phyloP scores from a whole-genome alignment of 2,113 vertebrate species.

The human (Homo sapiens) region DNA sequence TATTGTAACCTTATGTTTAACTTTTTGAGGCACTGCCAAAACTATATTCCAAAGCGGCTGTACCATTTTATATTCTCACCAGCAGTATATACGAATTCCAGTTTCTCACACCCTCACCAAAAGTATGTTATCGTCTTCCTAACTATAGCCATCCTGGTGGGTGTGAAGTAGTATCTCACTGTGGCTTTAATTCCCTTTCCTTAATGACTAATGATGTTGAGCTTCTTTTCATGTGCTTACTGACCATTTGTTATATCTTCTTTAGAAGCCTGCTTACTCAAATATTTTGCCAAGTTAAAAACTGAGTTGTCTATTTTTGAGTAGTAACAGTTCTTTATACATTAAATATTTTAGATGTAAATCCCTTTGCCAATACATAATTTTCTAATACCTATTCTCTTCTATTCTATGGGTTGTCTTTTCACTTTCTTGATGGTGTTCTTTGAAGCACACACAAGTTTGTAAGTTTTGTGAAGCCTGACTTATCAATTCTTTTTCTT shows the following conservation, averaged over 20 bases:
- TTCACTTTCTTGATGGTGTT: not conserved
- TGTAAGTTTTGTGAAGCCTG: not conserved
- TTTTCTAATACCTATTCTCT: not conserved
- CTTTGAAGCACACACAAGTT: not conserved
- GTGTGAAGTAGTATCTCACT: not conserved
- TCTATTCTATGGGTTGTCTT: not conserved
- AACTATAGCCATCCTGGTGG: not conserved
- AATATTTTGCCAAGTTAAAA: not conserved
- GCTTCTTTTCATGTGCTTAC: not conserved
- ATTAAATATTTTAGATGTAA: not conserved
- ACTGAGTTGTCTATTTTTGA: not conserved
- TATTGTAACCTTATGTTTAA: not conserved
- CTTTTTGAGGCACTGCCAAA: not conserved
- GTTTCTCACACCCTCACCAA: not conserved
- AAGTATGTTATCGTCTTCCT: not conserved
- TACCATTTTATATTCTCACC: not conserved
- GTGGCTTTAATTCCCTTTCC: not conserved
- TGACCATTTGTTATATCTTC: not conserved
- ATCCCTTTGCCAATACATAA: not conserved
- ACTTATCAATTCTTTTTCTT: not conserved
- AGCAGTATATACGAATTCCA: not conserved
- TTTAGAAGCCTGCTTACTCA: not conserved
- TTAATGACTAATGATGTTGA: not conserved
- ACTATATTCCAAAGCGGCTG: not conserved
- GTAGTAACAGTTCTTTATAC: not conserved